Percentiles rank a stretch among this genome's conserved stretches.
Conservation (phyloP, 2,113 vertebrate genomes). For the Athene cunicularia region DNA sequence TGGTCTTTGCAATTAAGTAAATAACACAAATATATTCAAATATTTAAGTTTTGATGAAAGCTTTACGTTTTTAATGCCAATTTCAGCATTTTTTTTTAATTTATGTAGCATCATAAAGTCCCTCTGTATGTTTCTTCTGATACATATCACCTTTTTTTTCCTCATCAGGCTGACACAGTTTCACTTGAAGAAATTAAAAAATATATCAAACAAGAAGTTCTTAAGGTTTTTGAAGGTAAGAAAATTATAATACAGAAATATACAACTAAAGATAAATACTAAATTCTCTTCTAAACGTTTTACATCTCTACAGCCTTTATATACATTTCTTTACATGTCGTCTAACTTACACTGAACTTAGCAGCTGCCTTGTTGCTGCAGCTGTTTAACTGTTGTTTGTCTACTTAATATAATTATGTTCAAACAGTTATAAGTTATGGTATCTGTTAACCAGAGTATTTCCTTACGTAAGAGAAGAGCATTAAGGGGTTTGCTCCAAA, state of each 20-base stretch:
- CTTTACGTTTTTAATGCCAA: background rate
- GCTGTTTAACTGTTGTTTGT: background rate
- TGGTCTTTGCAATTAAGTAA: background rate
- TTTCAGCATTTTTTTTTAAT: background rate
- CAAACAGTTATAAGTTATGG: background rate
- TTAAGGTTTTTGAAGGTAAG: slow-evolving; percentile 93
- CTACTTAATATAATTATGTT: background rate
- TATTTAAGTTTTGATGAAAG: background rate
- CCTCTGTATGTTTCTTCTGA: background rate
- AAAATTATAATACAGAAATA: background rate
- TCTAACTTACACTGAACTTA: background rate
- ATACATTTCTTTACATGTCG: background rate
- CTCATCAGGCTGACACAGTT: slow-evolving; percentile 80
- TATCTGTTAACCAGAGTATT: background rate
- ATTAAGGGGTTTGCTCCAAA: background rate
- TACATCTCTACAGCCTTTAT: background rate
- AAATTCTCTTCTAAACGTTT: background rate
- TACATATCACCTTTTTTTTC: background rate
- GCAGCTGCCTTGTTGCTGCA: background rate
- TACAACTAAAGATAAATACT: background rate
- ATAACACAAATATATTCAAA: background rate
- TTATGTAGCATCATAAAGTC: background rate
- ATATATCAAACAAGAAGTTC: slow-evolving; percentile 89
- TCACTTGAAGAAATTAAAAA: slow-evolving; percentile 91
- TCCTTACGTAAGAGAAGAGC: background rate